These are phyloP conservation scores for Festucalex cinctus DNA, from an alignment of 2,113 vertebrate genomes.

Conservation along the genomic window DNA sequence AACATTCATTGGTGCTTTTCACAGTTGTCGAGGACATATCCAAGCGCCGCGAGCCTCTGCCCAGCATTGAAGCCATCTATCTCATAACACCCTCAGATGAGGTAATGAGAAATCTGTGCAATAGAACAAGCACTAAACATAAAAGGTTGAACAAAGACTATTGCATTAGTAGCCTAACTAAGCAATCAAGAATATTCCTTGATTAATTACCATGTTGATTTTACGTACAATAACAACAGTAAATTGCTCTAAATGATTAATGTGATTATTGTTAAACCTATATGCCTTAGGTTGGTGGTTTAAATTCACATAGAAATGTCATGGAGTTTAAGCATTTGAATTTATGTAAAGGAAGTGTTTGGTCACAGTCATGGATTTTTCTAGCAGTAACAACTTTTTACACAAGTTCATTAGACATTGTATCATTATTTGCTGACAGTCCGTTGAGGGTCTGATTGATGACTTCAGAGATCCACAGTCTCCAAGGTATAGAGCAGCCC, in stretches of 20 bases:
- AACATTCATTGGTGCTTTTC: constrained; percentile 9
- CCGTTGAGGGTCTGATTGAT: constrained; percentile 87
- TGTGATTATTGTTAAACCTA: no score
- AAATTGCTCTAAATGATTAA: no score
- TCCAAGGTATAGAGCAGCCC: constrained; percentile 86
- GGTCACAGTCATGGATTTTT: neutral
- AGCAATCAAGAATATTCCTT: neutral
- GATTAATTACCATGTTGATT: neutral
- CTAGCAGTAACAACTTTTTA: neutral
- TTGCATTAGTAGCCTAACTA: neutral
- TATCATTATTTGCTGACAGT: constrained; percentile 66
- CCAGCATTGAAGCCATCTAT: constrained; percentile 95
- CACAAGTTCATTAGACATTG: neutral
- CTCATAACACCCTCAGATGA: constrained; percentile 94
- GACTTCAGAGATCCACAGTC: constrained; percentile 91
- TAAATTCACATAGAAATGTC: no score
- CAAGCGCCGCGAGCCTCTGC: constrained; percentile 89
- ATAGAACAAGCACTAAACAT: neutral
- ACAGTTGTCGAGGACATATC: constrained; percentile 94
- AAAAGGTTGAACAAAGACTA: neutral
- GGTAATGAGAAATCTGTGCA: constrained; percentile 62
- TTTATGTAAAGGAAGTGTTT: neutral
- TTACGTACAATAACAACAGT: no score
- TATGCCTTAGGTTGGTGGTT: no score
- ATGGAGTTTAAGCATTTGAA: no score